A percentile compares a stretch with the other conserved stretches of the same genome.
These are phyloP conservation scores for Oreochromis aureus DNA, from an alignment of 2,113 vertebrate species.

Conservation along the genomic window DNA sequence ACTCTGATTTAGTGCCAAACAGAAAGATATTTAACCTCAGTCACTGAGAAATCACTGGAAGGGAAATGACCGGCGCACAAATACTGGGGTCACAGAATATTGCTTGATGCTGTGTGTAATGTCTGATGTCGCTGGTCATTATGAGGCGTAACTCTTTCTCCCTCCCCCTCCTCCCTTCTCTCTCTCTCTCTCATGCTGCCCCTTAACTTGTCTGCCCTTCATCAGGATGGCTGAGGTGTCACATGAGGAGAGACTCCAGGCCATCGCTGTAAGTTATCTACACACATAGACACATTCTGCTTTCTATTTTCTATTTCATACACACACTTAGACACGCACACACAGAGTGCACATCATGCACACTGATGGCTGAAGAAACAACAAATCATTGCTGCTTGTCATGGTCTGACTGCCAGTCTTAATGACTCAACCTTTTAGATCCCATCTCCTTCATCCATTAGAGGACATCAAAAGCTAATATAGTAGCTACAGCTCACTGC, in stretches of 20 bases:
- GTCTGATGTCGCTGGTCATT: not conserved
- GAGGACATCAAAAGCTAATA: constrained; percentile 28
- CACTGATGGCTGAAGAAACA: not conserved
- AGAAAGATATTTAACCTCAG: constrained; percentile 31
- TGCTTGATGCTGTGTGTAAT: not conserved
- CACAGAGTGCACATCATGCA: not conserved
- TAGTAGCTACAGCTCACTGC: not conserved
- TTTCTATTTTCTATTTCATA: not conserved
- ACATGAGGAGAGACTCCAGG: constrained; percentile 75
- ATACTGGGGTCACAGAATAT: not conserved
- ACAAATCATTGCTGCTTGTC: constrained; percentile 33
- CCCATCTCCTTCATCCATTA: constrained; percentile 45
- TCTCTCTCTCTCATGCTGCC: not conserved
- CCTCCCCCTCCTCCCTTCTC: not conserved
- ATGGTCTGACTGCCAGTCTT: constrained; percentile 8
- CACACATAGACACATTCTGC: not conserved
- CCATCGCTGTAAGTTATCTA: constrained; percentile 69
- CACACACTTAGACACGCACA: not conserved
- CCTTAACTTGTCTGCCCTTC: not conserved
- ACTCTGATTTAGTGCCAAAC: constrained; percentile 22
- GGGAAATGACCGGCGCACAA: not conserved
- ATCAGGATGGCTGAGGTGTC: constrained; percentile 76
- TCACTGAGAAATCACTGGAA: constrained; percentile 7
- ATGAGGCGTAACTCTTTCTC: not conserved
- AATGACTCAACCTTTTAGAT: constrained; percentile 57